phyloP scores from a whole-genome alignment of 2,113 vertebrate genomes.

The Cathartes aura region DNA sequence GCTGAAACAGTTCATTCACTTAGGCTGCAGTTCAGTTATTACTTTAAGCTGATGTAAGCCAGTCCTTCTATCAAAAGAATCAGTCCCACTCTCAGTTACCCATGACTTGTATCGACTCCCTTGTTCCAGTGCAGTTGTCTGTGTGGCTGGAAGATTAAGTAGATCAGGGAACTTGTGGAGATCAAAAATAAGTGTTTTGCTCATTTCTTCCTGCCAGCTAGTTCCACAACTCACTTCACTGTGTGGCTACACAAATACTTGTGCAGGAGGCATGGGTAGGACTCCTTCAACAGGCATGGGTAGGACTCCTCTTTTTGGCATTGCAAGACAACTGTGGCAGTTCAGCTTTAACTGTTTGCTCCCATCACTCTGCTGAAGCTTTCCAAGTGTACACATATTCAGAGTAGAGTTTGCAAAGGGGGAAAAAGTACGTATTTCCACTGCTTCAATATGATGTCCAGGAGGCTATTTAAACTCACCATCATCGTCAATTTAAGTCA shows the following conservation, averaged over 20 bases:
- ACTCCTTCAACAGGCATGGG: not conserved
- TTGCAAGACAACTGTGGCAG: not conserved
- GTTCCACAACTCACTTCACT: fast-evolving
- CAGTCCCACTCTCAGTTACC: not conserved
- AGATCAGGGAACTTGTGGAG: not conserved
- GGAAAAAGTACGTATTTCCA: not conserved
- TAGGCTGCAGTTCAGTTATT: not conserved
- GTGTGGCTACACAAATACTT: not conserved
- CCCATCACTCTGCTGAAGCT: not conserved
- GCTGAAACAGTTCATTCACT: not conserved
- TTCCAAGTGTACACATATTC: not conserved
- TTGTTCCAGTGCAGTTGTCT: not conserved
- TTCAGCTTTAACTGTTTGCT: not conserved
- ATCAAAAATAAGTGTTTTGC: not conserved
- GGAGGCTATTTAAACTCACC: not conserved
- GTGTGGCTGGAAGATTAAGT: not conserved
- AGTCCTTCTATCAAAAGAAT: not conserved
- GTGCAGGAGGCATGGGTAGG: not conserved
- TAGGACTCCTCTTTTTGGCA: not conserved
- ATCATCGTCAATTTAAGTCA: not conserved
- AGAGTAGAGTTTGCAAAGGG: not conserved
- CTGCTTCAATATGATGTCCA: not conserved
- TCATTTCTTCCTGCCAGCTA: not conserved
- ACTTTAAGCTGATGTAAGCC: not conserved
- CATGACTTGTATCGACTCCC: not conserved